phyloP scores from a whole-genome alignment of 2,113 vertebrate species.

The Xyrauchen texanus region DNA sequence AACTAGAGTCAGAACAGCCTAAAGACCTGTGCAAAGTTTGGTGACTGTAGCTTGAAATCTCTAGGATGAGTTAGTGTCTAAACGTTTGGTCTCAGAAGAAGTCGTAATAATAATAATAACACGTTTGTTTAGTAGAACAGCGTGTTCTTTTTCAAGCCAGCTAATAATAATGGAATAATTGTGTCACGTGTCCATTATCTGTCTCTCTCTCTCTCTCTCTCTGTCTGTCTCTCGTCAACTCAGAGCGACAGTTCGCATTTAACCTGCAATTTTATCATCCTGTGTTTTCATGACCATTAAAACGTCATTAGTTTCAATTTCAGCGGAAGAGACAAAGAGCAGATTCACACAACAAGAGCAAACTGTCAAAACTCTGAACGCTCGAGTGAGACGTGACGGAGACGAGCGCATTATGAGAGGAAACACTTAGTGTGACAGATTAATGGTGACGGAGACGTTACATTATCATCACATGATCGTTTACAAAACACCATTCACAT shows the following conservation, averaged over 20 bases:
- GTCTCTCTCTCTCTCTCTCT: neutral
- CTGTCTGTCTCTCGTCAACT: neutral
- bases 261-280: neutral
- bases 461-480: neutral
- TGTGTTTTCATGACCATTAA: constrained; percentile 26
- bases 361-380: neutral
- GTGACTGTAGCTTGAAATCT: no score
- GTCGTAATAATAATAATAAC: no score
- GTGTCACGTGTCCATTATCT: no score
- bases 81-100: no score
- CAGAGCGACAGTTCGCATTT: neutral
- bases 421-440: constrained; percentile 2
- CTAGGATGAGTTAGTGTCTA: no score
- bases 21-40: no score
- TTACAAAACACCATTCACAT: neutral
- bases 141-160: no score
- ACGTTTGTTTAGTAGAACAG: no score
- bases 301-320: constrained; percentile 33
- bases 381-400: constrained; percentile 35
- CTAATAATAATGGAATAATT: no score
- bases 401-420: neutral
- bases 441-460: neutral
- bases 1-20: no score
- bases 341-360: neutral
- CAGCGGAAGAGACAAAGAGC: neutral